phyloP scores from a whole-genome alignment of 2,113 vertebrate genomes.

The Salvelinus alpinus region DNA sequence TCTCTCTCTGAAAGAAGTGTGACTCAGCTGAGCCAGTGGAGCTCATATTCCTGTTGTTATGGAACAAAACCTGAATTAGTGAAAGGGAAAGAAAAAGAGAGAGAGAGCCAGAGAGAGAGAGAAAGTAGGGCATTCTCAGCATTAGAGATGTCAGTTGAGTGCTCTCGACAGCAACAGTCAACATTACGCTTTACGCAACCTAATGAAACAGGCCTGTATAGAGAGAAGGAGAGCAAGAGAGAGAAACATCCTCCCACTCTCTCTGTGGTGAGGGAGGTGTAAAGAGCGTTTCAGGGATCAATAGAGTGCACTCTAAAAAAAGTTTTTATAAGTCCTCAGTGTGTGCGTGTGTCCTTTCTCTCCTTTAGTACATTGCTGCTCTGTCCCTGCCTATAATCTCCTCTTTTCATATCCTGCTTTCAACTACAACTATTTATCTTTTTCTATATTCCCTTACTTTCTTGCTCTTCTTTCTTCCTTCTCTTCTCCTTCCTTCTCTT shows the following conservation, averaged over 20 bases:
- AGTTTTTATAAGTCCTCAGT: conserved; percentile 32
- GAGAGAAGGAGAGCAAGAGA: conserved; percentile 30
- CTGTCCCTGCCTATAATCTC: conserved; percentile 35
- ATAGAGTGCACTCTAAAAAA: conserved; percentile 29
- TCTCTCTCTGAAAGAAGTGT: conserved; percentile 7
- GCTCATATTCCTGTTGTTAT: not conserved
- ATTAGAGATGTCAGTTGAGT: no score
- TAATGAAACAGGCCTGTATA: conserved; percentile 14
- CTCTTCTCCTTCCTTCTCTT: no score
- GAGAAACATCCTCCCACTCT: conserved; percentile 32
- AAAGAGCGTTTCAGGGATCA: conserved; percentile 49
- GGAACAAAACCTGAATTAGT: no score
- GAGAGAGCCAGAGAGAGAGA: no score
- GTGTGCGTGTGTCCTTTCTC: conserved; percentile 25
- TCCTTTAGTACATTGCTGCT: conserved; percentile 34
- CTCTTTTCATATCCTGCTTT: not conserved
- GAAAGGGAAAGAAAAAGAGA: no score
- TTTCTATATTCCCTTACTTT: conserved; percentile 14
- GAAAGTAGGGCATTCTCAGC: no score
- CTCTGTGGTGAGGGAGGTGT: conserved; percentile 27
- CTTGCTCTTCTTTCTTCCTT: no score
- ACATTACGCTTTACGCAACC: no score
- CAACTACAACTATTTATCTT: conserved; percentile 20
- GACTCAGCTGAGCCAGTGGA: not conserved
- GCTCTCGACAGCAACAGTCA: no score